Percentiles rank a stretch among this genome's conserved stretches.
Evolutionary conservation across 2,113 vertebrate genomes (phyloP).

Genomic region (Grallaria varia): DNA sequence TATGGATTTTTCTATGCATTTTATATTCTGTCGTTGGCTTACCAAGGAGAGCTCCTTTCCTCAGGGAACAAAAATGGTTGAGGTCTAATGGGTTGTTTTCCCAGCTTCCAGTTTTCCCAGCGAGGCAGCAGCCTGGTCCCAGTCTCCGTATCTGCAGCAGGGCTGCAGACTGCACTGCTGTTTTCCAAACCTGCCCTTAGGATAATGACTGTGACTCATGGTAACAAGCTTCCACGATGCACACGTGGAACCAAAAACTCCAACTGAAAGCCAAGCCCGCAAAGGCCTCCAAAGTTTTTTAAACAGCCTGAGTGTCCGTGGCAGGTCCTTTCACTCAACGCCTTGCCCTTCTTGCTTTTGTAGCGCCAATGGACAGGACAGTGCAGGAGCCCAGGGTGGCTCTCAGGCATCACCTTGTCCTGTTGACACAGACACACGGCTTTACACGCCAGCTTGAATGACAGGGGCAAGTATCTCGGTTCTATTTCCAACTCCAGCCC

Average conservation of each 20-base stretch:
- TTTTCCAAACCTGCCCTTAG: not conserved
- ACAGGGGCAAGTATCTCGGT: not conserved
- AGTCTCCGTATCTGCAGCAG: not conserved
- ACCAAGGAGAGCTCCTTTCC: not conserved
- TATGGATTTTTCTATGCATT: not conserved
- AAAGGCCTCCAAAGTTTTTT: not conserved
- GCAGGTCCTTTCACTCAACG: not conserved
- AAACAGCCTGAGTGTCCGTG: fast-evolving
- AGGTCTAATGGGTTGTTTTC: not conserved
- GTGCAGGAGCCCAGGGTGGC: not conserved
- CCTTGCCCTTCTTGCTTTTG: not conserved
- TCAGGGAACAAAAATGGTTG: not conserved
- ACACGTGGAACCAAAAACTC: not conserved
- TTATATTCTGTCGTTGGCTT: not conserved
- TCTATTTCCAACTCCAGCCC: not conserved
- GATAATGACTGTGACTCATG: not conserved
- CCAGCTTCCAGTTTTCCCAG: not conserved
- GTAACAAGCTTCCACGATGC: not conserved
- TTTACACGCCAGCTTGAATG: not conserved
- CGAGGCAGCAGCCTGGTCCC: not conserved
- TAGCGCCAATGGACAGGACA: not conserved
- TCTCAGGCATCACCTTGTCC: not conserved
- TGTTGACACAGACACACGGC: not conserved
- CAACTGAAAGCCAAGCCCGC: not conserved
- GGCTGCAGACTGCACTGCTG: not conserved